These are phyloP conservation scores for Sarcophaga rosellei DNA, from an alignment of 2,888 invertebrate genomes.

Conservation along the genomic window DNA sequence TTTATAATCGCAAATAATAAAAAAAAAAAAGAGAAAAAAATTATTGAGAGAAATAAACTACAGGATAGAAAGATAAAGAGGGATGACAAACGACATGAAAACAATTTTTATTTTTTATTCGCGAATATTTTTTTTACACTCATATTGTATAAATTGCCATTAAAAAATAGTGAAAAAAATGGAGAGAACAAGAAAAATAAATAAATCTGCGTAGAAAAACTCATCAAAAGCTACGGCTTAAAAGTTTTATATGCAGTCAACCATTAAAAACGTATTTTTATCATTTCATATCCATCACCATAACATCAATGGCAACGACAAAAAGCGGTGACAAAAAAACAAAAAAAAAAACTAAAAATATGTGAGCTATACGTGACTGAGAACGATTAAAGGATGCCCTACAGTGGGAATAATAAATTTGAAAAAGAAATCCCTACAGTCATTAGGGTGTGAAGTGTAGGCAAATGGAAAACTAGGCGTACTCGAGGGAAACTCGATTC, in stretches of 20 bases:
- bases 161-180: constrained; percentile 41
- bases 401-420: no score
- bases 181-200: background rate
- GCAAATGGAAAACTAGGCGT: no score
- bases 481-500: no score
- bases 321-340: background rate
- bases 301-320: constrained; percentile 54
- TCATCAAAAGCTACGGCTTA: constrained; percentile 68
- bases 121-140: background rate
- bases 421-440: no score
- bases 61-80: constrained; percentile 24
- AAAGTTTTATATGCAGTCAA: constrained; percentile 68
- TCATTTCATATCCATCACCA: constrained; percentile 62
- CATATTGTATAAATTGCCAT: constrained; percentile 46
- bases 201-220: constrained; percentile 39
- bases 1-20: constrained; percentile 24
- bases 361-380: background rate
- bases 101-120: background rate
- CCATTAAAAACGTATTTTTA: constrained; percentile 68
- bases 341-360: constrained; percentile 37
- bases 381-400: background rate
- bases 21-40: background rate
- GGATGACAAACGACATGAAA: background rate
- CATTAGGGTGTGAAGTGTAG: no score
- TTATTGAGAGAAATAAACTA: constrained; percentile 18